Evolutionary conservation across 2,888 invertebrate genomes (phyloP).

Genomic region (Drosophila helvetica): DNA sequence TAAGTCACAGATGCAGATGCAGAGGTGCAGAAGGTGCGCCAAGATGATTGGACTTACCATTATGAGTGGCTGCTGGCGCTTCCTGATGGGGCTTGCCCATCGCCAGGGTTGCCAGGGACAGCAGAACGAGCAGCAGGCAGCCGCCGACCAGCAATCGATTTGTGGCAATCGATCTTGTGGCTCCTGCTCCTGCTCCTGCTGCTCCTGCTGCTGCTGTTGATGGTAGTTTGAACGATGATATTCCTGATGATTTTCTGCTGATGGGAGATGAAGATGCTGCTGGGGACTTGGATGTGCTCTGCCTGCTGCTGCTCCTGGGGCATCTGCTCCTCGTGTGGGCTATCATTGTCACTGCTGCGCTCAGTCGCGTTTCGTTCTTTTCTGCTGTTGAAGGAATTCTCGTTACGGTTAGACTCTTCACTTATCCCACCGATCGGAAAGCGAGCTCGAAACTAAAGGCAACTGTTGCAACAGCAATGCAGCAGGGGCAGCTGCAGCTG

Average conservation of each 20-base stretch:
- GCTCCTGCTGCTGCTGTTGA: slow-evolving; percentile 5
- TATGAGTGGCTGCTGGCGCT: slow-evolving; percentile 42
- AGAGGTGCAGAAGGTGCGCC: slow-evolving; percentile 6
- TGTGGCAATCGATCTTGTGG: slow-evolving; percentile 32
- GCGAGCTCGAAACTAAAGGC: not conserved
- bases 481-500: slow-evolving; percentile 25
- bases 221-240: not conserved
- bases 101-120: slow-evolving; percentile 24
- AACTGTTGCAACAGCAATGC: slow-evolving; percentile 16
- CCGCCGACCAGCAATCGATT: slow-evolving; percentile 14
- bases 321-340: not conserved
- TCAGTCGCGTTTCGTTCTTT: not conserved
- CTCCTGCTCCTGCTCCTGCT: slow-evolving; percentile 23
- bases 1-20: slow-evolving; percentile 17
- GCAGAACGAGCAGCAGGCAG: slow-evolving; percentile 6
- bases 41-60: slow-evolving; percentile 59
- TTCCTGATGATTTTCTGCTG: not conserved
- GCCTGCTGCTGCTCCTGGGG: not conserved
- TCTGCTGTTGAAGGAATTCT: slow-evolving; percentile 7
- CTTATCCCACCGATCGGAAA: slow-evolving; percentile 6
- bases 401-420: slow-evolving; percentile 12
- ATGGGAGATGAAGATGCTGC: slow-evolving; percentile 14
- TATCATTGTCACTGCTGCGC: slow-evolving; percentile 2
- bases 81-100: slow-evolving; percentile 55
- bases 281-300: slow-evolving; percentile 15